These are phyloP conservation scores for Cairina moschata DNA, from an alignment of 2,113 vertebrate genomes.

Conservation along the genomic window DNA sequence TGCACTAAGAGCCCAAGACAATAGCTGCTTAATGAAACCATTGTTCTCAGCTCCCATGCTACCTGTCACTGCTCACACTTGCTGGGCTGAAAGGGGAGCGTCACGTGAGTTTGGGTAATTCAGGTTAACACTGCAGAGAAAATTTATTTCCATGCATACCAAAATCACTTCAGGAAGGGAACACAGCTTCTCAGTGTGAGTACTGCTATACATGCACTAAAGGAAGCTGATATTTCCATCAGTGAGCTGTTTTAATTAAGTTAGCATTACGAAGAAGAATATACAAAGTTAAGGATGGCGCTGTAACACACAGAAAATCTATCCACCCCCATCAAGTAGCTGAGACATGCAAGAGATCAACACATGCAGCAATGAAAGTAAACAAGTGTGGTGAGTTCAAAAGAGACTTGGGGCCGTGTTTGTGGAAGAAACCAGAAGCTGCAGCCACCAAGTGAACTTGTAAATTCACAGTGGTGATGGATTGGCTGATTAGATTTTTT, in stretches of 20 bases:
- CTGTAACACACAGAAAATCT: not conserved
- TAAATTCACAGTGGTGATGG: conserved; percentile 13
- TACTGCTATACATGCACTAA: rapidly evolving
- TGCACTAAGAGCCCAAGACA: rapidly evolving
- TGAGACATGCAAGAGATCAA: not conserved
- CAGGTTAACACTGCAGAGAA: not conserved
- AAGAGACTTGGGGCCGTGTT: not conserved
- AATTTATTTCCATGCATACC: not conserved
- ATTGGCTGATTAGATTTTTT: conserved; percentile 36
- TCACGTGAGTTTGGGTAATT: rapidly evolving
- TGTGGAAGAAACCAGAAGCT: conserved; percentile 34
- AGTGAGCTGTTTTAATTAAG: not conserved
- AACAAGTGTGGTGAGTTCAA: not conserved
- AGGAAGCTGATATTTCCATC: not conserved
- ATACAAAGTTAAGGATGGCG: not conserved
- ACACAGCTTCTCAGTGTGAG: not conserved
- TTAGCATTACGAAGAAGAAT: not conserved
- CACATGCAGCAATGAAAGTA: not conserved
- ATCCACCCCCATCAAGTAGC: not conserved
- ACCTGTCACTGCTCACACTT: not conserved
- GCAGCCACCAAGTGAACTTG: conserved; percentile 1
- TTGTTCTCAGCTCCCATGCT: rapidly evolving
- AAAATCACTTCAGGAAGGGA: not conserved
- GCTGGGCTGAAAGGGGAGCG: not conserved
- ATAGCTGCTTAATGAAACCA: not conserved